These are phyloP conservation scores for Zaprionus obscuricornis DNA, from an alignment of 2,888 invertebrate species.

Conservation along the genomic window DNA sequence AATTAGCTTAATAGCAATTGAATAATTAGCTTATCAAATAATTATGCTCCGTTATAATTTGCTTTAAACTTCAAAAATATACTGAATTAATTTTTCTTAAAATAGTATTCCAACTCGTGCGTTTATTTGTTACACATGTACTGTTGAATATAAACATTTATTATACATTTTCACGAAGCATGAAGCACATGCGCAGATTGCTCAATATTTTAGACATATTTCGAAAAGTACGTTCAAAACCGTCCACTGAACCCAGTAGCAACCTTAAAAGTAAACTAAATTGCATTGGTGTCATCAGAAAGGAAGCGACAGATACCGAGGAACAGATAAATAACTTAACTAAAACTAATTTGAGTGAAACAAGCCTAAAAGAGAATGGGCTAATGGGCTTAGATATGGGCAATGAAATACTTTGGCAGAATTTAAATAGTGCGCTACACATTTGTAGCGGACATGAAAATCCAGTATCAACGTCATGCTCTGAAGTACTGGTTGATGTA, in stretches of 20 bases:
- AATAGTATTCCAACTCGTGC: no score
- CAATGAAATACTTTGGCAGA: neutral
- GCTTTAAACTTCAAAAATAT: no score
- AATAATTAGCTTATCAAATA: no score
- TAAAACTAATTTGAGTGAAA: no score
- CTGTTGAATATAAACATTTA: no score
- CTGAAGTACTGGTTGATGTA: constrained; percentile 28
- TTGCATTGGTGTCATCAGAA: neutral
- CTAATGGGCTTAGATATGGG: no score
- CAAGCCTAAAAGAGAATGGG: no score
- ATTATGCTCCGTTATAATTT: no score
- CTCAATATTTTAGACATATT: constrained; percentile 24
- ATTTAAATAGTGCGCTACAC: constrained; percentile 18
- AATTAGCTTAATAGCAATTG: no score
- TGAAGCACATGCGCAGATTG: constrained; percentile 43
- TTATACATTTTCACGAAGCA: no score
- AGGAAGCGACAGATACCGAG: neutral
- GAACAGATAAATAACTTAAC: neutral
- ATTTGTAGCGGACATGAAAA: constrained; percentile 24
- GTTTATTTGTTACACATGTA: no score
- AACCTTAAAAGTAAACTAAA: neutral
- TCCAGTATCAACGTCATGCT: neutral
- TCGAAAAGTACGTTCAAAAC: constrained; percentile 15
- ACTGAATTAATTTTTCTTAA: no score
- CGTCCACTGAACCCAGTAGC: neutral